These are phyloP conservation scores for Hoplodrina blanda DNA, from an alignment of 2,888 invertebrate species.

Conservation along the genomic window DNA sequence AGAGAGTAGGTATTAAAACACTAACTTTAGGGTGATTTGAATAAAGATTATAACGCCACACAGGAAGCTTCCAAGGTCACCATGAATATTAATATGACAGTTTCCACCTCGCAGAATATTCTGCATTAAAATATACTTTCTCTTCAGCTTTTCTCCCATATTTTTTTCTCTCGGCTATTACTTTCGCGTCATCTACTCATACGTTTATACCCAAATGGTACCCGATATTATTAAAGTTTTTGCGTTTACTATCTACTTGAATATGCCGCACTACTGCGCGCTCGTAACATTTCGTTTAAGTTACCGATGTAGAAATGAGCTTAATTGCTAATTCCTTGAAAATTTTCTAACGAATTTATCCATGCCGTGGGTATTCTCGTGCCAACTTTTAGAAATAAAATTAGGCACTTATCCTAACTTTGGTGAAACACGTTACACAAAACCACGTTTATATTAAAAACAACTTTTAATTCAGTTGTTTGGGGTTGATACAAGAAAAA, in stretches of 20 bases:
- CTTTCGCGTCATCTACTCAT: constrained; percentile 48
- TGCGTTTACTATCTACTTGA: constrained; percentile 32
- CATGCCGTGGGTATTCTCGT: constrained; percentile 7
- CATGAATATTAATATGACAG: constrained; percentile 61
- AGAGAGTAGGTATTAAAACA: constrained; percentile 43
- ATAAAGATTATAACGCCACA: constrained; percentile 45
- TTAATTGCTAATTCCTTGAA: constrained; percentile 50
- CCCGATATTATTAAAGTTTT: constrained; percentile 44
- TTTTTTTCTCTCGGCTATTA: constrained; percentile 52
- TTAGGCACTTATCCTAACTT: constrained; percentile 19
- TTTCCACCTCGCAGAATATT: constrained; percentile 55
- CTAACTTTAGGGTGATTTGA: constrained; percentile 42
- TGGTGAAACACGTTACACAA: constrained; percentile 13
- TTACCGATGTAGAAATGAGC: constrained; percentile 34
- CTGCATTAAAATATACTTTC: constrained; percentile 57
- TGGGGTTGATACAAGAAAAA: constrained; percentile 9
- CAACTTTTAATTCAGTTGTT: constrained; percentile 2
- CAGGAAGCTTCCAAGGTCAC: constrained; percentile 51
- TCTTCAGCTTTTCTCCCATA: constrained; percentile 32
- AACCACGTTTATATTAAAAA: background rate
- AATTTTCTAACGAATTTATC: constrained; percentile 48
- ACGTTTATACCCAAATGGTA: constrained; percentile 42
- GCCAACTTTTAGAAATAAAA: constrained; percentile 34
- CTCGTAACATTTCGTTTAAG: constrained; percentile 35
- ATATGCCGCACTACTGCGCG: constrained; percentile 21